phyloP scores from a whole-genome alignment of 2,888 invertebrate genomes.

The Amiota minor region DNA sequence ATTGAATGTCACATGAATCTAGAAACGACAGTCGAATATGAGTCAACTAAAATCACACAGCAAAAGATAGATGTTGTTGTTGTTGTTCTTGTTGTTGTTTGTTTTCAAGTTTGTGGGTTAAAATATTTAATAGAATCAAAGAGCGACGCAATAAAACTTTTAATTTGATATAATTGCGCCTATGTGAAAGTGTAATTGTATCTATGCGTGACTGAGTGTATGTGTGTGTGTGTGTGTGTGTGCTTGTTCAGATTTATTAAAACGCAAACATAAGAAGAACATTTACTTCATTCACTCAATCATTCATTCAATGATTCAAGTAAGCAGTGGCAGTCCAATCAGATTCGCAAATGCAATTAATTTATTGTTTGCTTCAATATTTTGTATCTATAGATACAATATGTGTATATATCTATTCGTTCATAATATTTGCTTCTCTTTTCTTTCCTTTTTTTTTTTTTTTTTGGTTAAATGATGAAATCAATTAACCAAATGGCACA shows the following conservation, averaged over 20 bases:
- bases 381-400: background rate
- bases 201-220: background rate
- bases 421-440: background rate
- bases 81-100: too few relatives aligned
- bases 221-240: background rate
- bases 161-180: constrained; percentile 60
- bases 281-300: background rate
- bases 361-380: background rate
- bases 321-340: constrained; percentile 14
- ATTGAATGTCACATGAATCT: constrained; percentile 11
- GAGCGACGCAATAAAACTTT: constrained; percentile 57
- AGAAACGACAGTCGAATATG: background rate
- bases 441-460: too few relatives aligned
- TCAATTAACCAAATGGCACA: constrained; percentile 65
- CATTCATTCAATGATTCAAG: background rate
- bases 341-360: constrained; percentile 23
- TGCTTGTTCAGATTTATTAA: constrained; percentile 20
- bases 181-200: constrained; percentile 8
- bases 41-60: too few relatives aligned
- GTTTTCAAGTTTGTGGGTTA: constrained; percentile 43
- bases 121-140: constrained; percentile 64
- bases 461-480: constrained; percentile 46
- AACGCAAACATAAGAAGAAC: background rate
- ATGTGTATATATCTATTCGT: background rate
- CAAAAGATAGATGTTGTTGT: too few relatives aligned